phyloP scores from a whole-genome alignment of 2,888 invertebrate genomes.

The Lomographa bimaculata region DNA sequence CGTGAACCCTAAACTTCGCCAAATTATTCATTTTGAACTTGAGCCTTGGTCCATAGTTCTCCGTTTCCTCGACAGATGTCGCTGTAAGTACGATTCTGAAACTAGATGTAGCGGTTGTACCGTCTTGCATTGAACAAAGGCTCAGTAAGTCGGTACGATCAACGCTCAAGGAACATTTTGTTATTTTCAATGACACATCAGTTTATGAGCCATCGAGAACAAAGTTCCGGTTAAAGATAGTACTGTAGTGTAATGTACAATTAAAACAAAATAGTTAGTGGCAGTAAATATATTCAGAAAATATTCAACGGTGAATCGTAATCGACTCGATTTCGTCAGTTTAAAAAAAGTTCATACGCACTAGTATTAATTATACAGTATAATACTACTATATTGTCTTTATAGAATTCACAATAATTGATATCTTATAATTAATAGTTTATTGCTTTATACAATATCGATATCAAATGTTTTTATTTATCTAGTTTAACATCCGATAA shows the following conservation, averaged over 20 bases:
- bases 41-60: constrained; percentile 13
- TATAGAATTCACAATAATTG: constrained; percentile 67
- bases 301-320: constrained; percentile 76
- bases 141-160: constrained; percentile 5
- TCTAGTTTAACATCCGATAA: constrained; percentile 75
- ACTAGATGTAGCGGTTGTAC: too few species aligned
- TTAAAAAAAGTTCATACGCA: constrained; percentile 68
- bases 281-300: constrained; percentile 83
- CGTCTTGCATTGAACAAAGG: constrained; percentile 20
- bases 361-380: constrained; percentile 43
- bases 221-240: constrained; percentile 27
- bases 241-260: too few species aligned
- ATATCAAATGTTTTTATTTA: constrained; percentile 35
- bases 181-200: constrained; percentile 13
- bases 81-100: constrained; percentile 21
- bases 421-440: constrained; percentile 73
- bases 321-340: constrained; percentile 71
- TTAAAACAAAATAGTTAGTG: too few species aligned
- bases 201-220: constrained; percentile 21
- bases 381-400: constrained; percentile 74
- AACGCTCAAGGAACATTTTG: constrained; percentile 14
- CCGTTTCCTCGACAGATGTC: constrained; percentile 37
- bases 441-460: constrained; percentile 82
- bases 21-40: too few species aligned
- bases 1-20: too few species aligned